These are phyloP conservation scores for Drosophila prosaltans DNA, from an alignment of 1,140 invertebrate species.

Conservation along the genomic window DNA sequence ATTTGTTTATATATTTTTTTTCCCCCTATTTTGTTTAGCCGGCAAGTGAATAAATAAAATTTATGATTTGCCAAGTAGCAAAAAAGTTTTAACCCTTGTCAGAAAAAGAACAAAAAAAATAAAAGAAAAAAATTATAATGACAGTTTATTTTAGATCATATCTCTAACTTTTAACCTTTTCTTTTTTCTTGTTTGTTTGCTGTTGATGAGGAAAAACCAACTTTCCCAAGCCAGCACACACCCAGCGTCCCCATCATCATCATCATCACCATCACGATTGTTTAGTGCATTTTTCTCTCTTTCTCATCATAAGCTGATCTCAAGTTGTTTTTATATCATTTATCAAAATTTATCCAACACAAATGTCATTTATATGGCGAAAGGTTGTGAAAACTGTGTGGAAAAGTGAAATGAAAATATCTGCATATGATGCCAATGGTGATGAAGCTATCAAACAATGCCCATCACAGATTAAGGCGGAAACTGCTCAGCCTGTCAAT, in stretches of 20 bases:
- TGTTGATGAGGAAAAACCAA: conserved; percentile 29
- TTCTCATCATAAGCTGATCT: conserved; percentile 7
- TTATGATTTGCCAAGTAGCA: conserved; percentile 6
- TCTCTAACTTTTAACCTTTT: conserved; percentile 57
- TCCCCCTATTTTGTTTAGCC: conserved; percentile 13
- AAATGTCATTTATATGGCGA: conserved; percentile 73
- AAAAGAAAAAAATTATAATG: conserved; percentile 41
- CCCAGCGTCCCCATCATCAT: conserved; percentile 27
- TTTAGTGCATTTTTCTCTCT: background rate
- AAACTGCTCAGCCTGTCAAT: conserved; percentile 60
- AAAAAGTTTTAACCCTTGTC: conserved; percentile 34
- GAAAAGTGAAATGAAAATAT: conserved; percentile 51
- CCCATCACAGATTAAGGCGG: conserved; percentile 27
- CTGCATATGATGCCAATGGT: conserved; percentile 23
- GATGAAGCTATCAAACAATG: conserved; percentile 65
- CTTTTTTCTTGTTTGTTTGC: background rate
- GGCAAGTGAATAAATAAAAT: conserved; percentile 22
- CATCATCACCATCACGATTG: background rate
- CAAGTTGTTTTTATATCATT: conserved; percentile 46
- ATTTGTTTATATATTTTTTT: background rate
- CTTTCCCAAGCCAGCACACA: conserved; percentile 47
- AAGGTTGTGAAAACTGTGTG: conserved; percentile 33
- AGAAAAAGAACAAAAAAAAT: conserved; percentile 1
- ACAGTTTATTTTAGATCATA: conserved; percentile 56
- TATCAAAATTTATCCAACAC: conserved; percentile 64